phyloP scores from a whole-genome alignment of 2,113 vertebrate genomes.

The Falco punctatus region DNA sequence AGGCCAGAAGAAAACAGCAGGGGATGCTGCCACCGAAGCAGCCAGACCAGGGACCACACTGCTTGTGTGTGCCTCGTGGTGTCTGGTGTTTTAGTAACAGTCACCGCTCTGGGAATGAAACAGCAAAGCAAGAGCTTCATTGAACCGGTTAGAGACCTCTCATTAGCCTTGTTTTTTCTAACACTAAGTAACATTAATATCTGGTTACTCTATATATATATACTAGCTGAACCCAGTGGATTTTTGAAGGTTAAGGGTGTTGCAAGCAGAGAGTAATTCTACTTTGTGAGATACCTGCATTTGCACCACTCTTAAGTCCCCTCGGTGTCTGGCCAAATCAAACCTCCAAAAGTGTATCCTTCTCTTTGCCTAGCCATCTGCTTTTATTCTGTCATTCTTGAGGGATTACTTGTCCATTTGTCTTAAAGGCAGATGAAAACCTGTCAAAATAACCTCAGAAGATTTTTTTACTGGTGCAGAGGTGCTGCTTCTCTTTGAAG shows the following conservation, averaged over 20 bases:
- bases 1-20: background rate
- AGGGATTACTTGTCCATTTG: background rate
- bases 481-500: background rate
- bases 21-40: background rate
- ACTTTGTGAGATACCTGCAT: rapidly evolving
- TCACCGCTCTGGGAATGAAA: background rate
- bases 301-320: background rate
- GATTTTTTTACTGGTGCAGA: background rate
- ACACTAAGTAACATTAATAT: background rate
- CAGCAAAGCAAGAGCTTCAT: background rate
- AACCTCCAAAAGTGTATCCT: background rate
- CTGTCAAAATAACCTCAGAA: background rate
- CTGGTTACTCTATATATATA: background rate
- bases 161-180: background rate
- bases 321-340: background rate
- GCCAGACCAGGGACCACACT: background rate
- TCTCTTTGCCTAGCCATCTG: background rate
- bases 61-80: rapidly evolving
- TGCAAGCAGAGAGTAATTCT: background rate
- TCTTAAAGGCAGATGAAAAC: background rate
- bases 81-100: background rate
- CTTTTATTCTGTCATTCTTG: background rate
- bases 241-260: background rate
- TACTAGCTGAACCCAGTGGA: background rate
- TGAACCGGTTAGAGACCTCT: background rate